Percentiles rank a stretch among this genome's conserved stretches.
Evolutionary conservation across 2,797 vertebrate species (phyloP).

Genomic region (Saxicola maurus): DNA sequence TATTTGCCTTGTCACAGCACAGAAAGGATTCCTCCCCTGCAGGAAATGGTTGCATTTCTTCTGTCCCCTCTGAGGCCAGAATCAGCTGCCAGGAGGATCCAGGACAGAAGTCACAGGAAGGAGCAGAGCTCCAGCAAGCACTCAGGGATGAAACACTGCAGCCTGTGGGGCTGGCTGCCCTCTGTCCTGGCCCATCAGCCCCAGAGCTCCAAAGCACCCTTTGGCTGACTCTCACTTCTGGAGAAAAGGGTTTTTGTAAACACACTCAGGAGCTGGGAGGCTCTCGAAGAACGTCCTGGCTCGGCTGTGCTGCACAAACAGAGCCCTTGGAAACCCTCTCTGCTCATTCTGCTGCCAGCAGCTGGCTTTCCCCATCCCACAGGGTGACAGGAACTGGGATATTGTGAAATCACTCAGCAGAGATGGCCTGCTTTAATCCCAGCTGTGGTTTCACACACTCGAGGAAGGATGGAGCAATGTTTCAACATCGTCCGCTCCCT

Average conservation of each 20-base stretch:
- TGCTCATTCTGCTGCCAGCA: background rate
- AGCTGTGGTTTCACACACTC: conserved; percentile 16
- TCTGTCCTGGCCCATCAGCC: background rate
- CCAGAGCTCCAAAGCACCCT: background rate
- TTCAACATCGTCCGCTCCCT: background rate
- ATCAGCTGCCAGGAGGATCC: background rate
- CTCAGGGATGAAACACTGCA: background rate
- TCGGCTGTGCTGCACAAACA: background rate
- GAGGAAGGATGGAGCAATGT: conserved; percentile 50
- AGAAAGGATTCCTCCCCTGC: background rate
- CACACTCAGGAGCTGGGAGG: background rate
- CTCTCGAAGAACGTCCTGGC: background rate
- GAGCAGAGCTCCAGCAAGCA: background rate
- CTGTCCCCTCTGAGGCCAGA: background rate
- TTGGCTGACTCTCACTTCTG: background rate
- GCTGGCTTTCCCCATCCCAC: background rate
- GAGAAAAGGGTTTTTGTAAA: background rate
- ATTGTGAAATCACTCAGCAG: conserved; percentile 46
- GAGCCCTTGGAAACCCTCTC: background rate
- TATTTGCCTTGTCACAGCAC: background rate
- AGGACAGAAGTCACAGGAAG: background rate
- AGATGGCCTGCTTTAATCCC: conserved; percentile 8
- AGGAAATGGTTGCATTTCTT: background rate
- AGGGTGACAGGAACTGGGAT: background rate
- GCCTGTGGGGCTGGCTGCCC: background rate